Conservation (phyloP, 2,888 invertebrate genomes). For the Orgyia antiqua region DNA sequence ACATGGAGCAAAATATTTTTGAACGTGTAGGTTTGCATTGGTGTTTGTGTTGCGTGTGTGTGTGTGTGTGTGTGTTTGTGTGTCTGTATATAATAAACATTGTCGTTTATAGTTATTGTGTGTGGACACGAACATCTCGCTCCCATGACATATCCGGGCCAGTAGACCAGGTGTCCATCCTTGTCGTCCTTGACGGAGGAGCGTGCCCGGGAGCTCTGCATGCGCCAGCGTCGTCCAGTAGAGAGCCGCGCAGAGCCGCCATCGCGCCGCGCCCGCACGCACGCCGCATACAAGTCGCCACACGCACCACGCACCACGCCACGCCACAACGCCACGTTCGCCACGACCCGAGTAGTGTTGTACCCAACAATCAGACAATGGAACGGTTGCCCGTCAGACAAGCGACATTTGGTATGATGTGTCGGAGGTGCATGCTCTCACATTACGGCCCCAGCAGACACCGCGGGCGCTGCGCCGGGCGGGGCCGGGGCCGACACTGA, state of each 20-base stretch:
- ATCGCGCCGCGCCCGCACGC: constrained; percentile 12
- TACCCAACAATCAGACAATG: constrained; percentile 80
- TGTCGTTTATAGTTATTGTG: constrained; percentile 57
- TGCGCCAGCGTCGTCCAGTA: constrained; percentile 36
- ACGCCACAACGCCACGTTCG: constrained; percentile 73
- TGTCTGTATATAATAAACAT: constrained; percentile 26
- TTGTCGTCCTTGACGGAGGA: constrained; percentile 99
- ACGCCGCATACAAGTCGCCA: constrained; percentile 27
- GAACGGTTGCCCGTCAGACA: constrained; percentile 80
- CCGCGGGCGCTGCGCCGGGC: constrained; percentile 29
- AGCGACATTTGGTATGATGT: constrained; percentile 75
- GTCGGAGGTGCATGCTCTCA: constrained; percentile 74
- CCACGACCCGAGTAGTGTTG: constrained; percentile 79
- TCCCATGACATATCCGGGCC: constrained; percentile 98
- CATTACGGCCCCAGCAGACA: constrained; percentile 54
- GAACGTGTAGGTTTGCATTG: constrained; percentile 15
- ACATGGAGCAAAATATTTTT: too few relatives aligned
- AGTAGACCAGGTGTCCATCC: constrained; percentile 99
- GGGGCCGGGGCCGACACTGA: constrained; percentile 28
- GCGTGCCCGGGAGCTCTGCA: constrained; percentile 89
- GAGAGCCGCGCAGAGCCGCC: constrained; percentile 17
- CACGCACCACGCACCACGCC: constrained; percentile 44
- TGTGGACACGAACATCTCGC: constrained; percentile 98
- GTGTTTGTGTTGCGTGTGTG: constrained; percentile 19
- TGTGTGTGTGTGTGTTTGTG: constrained; percentile 15